phyloP scores from a whole-genome alignment of 2,888 invertebrate genomes.

The Saturnia pavonia region DNA sequence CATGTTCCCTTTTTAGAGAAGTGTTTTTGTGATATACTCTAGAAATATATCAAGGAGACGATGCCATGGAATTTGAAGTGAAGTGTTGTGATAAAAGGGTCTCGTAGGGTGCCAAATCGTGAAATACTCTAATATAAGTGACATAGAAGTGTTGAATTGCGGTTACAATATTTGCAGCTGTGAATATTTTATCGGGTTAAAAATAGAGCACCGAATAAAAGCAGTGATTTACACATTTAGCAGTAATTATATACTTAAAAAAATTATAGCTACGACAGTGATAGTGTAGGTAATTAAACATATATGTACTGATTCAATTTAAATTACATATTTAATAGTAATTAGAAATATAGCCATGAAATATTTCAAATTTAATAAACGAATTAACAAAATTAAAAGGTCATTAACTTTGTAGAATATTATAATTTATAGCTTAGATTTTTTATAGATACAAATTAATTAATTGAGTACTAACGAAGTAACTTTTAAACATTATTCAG shows the following conservation, averaged over 20 bases:
- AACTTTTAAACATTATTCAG: background rate
- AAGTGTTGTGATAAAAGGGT: constrained; percentile 53
- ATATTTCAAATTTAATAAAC: background rate
- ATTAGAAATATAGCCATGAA: background rate
- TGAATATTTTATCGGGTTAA: constrained; percentile 22
- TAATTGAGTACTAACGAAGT: background rate
- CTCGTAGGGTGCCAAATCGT: constrained; percentile 54
- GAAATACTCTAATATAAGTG: constrained; percentile 33
- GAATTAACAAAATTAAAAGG: background rate
- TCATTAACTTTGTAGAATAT: background rate
- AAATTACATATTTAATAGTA: background rate
- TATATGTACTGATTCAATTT: background rate
- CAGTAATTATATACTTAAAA: no score
- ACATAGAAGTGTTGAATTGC: constrained; percentile 32
- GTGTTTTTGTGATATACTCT: constrained; percentile 36
- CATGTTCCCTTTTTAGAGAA: constrained; percentile 23
- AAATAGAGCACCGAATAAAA: background rate
- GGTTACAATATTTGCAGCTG: constrained; percentile 28
- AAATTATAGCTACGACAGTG: background rate
- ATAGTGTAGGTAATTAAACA: background rate
- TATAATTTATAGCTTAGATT: background rate
- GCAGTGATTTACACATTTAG: no score
- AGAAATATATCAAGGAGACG: constrained; percentile 40
- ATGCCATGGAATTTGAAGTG: constrained; percentile 50
- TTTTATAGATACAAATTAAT: background rate